Evolutionary conservation across 2,797 vertebrate genomes (phyloP), one percentile per base, ranked within the genome.

Genomic region (Enteromius mattozi): DNA sequence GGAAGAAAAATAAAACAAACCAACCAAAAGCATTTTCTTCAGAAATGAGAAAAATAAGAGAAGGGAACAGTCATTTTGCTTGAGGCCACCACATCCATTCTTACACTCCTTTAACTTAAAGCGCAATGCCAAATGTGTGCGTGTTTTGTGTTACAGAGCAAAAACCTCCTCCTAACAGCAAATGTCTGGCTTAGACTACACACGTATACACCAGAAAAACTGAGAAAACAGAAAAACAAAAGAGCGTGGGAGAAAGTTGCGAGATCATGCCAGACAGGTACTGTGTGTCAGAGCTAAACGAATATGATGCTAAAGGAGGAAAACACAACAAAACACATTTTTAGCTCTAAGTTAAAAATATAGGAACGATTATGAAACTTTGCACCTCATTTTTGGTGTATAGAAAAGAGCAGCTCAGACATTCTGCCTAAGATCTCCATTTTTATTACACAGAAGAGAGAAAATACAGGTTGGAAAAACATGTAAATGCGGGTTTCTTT

Each of bases 101-200:
- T 70, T 69, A 63, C 0, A 10, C 61, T 80, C 30, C 77, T 86
- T 86, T 80, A 86, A 86, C 77, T 83, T 74, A 56, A 63, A 63
- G n/a, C 12, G 2, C 12, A 61, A 49, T 51, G 70, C 33, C 40
- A 40, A 79, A n/a, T 54, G 35, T 80, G 77, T 54, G 40, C 19
- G 56, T 59, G 59, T 27, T 45, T 33, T 49, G 40, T 35, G 33
- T 56, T 77, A 69, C 72, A 66, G 81, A 83, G 74, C 33, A 68
- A 68, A 78, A 63, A 78, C 24, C 21, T 71, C 37, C 12, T 72
- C 21, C 17, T 42, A 61, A 75, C 47, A 27, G 33, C n/a, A 66
- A 65, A 49, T 51, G 30, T 16, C 30, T 66, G 61, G 70, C 42
- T 37, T 30, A 19, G 17, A 42, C 63, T 14, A 14, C 49, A 14